Evolutionary conservation across 2,113 vertebrate genomes (phyloP), one percentile per base, ranked within the genome.

Genomic region (Oryzias melastigma): DNA sequence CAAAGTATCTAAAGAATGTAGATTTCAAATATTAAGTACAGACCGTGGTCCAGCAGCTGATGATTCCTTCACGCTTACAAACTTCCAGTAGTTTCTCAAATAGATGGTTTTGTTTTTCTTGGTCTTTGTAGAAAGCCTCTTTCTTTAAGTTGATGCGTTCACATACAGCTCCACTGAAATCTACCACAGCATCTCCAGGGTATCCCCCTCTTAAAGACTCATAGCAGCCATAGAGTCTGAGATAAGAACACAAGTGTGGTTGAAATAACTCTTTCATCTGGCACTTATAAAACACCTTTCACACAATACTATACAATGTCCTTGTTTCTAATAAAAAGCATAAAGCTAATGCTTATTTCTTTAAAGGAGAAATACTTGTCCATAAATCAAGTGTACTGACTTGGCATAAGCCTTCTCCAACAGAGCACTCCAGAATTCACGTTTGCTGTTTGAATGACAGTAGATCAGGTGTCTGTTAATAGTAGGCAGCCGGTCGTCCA

Each of bases 331-430:
- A 35, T 13, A 35, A 35, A 8, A 35, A 35, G 10, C 10, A 2
- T 35, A 10, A 12, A 35, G 2, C 35, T 3, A 1, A 12, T 10
- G 19, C 10, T 1, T 24, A 25, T 41, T 19, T 56, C 2, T 55
- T 3, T 2, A 18, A 58, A 27, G 10, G 10, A 44, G 8, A 17
- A 4, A 4, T 5, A 2, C 19, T 15, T 17, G 16, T 22, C 7
- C 4, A 19, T 2, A 18, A 13, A 90, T 44, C 35, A 35, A 12
- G 35, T 35, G 35, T 83, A 76, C 77, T 73, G 14, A 98, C 96
- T 98, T 98, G 46, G 95, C 95, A 51, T 98, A 98, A 41, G 95
- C 96, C 63, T 98, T 98, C 85, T 98, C 96, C 83, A 98, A 43
- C 19, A 98, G 75, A 6, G 95, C 95, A 0, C 94, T 95, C 96